A percentile compares a stretch with the other conserved stretches of the same genome.
These are phyloP conservation scores for Rhysida immarginata DNA, from an alignment of 1,140 invertebrate genomes.

Conservation along the genomic window DNA sequence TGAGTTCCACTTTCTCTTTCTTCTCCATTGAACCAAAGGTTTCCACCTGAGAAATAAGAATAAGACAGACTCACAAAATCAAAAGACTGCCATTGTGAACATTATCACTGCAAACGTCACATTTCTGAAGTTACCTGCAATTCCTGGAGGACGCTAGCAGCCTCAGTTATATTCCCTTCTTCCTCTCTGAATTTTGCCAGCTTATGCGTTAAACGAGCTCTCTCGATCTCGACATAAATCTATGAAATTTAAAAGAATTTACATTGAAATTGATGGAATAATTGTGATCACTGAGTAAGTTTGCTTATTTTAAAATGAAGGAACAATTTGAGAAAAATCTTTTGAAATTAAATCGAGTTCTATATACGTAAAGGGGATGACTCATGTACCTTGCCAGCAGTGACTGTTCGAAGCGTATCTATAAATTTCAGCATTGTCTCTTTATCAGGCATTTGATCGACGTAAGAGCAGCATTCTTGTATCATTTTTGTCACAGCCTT, in stretches of 20 bases:
- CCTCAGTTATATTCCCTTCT: slow-evolving; percentile 78
- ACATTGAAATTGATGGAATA: too few species aligned
- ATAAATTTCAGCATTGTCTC: slow-evolving; percentile 87
- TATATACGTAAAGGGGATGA: too few species aligned
- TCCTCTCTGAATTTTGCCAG: slow-evolving; percentile 85
- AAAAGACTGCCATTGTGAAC: too few species aligned
- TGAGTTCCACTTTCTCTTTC: slow-evolving; percentile 86
- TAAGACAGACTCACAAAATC: too few species aligned
- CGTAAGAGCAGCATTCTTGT: slow-evolving; percentile 86
- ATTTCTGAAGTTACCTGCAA: slow-evolving; percentile 57
- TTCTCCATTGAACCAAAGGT: slow-evolving; percentile 99
- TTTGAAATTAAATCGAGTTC: too few species aligned
- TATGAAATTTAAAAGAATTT: slow-evolving; percentile 25
- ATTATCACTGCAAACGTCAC: too few species aligned
- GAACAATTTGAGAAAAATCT: too few species aligned
- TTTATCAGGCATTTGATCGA: slow-evolving; percentile 81
- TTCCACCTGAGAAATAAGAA: slow-evolving; percentile 47
- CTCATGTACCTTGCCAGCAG: slow-evolving; percentile 89
- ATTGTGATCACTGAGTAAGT: too few species aligned
- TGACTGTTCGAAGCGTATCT: slow-evolving; percentile 86
- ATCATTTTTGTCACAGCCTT: slow-evolving; percentile 96
- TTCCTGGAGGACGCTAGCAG: slow-evolving; percentile 87
- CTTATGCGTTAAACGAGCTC: slow-evolving; percentile 86
- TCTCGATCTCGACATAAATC: slow-evolving; percentile 99
- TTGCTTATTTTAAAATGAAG: too few species aligned